phyloP scores from a whole-genome alignment of 2,797 vertebrate genomes.

The Euphonia xanthogaster region DNA sequence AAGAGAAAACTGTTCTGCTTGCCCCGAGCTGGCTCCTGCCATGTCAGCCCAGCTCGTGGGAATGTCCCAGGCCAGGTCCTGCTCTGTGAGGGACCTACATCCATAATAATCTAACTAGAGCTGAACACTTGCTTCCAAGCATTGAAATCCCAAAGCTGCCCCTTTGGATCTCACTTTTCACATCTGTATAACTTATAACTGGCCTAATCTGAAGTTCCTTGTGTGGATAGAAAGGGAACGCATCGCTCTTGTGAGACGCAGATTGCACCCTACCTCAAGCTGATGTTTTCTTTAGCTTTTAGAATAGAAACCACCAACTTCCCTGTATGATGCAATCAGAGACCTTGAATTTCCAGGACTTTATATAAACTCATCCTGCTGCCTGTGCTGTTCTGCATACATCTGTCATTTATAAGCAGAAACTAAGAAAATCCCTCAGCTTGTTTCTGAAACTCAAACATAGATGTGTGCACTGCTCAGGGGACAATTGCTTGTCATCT shows the following conservation, averaged over 20 bases:
- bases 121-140: neutral
- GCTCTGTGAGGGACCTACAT: rapidly evolving
- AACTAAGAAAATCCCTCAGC: neutral
- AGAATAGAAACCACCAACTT: neutral
- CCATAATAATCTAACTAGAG: neutral
- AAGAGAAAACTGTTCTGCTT: neutral
- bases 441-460: conserved; percentile 12
- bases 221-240: neutral
- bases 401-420: conserved; percentile 3
- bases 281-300: neutral
- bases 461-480: neutral
- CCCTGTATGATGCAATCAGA: neutral
- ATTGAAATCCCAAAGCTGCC: neutral
- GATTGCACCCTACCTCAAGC: neutral
- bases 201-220: neutral
- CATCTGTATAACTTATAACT: neutral
- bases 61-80: neutral
- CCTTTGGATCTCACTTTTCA: neutral
- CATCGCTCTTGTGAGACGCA: neutral
- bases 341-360: neutral
- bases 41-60: neutral
- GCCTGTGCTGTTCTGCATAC: neutral
- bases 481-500: conserved; percentile 13
- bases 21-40: neutral
- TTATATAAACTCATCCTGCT: conserved; percentile 6